Conservation (phyloP, 2,888 invertebrate species). For the Hemicrepidius hirtus region DNA sequence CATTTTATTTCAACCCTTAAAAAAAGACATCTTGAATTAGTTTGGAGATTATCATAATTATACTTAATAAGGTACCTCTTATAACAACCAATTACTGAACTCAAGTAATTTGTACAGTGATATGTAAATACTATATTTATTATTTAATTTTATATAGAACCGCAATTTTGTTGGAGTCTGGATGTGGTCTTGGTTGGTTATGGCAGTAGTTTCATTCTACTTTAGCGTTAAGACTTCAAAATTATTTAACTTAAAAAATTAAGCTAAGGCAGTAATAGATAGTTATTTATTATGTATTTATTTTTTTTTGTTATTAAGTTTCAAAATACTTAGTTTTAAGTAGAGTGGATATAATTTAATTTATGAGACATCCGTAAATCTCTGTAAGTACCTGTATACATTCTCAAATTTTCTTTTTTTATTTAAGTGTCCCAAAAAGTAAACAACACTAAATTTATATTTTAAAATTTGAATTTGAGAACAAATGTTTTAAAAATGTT, state of each 20-base stretch:
- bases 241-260: slow-evolving; percentile 17
- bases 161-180: slow-evolving; percentile 36
- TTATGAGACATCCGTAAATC: slow-evolving; percentile 21
- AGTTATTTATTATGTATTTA: slow-evolving; percentile 30
- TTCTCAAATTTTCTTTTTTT: slow-evolving; percentile 23
- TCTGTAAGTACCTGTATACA: slow-evolving; percentile 43
- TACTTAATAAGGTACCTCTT: slow-evolving; percentile 26
- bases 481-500: no score
- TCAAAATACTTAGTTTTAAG: slow-evolving; percentile 16
- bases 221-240: slow-evolving; percentile 19
- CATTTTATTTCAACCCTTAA: not conserved
- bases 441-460: no score
- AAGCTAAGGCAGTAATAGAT: not conserved
- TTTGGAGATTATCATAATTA: slow-evolving; percentile 1
- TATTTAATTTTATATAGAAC: slow-evolving; percentile 24
- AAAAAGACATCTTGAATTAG: not conserved
- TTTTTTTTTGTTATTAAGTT: slow-evolving; percentile 13
- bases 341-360: slow-evolving; percentile 2
- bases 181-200: slow-evolving; percentile 51
- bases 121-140: slow-evolving; percentile 51
- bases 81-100: slow-evolving; percentile 30
- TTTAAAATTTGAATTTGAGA: not conserved
- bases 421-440: slow-evolving; percentile 3
- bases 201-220: slow-evolving; percentile 32
- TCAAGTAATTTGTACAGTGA: slow-evolving; percentile 49